Conservation (phyloP, 2,888 invertebrate species). For the Dolomedes plantarius region DNA sequence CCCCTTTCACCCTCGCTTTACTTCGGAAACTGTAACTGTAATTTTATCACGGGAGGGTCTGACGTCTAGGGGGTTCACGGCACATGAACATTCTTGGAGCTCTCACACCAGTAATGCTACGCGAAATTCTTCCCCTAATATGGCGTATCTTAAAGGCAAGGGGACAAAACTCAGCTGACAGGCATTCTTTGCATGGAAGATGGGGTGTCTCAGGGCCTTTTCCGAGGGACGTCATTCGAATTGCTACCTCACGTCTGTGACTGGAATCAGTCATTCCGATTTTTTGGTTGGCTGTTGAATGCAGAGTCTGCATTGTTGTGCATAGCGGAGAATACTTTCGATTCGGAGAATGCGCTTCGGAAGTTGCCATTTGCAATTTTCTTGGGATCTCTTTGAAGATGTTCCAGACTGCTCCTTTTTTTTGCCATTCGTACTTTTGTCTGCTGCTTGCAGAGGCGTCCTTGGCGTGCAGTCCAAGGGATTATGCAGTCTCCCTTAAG, state of each 20-base stretch:
- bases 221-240: background rate
- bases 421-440: no score
- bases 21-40: no score
- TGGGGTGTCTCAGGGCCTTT: background rate
- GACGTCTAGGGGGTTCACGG: conserved; percentile 29
- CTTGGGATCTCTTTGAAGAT: no score
- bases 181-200: background rate
- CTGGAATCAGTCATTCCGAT: background rate
- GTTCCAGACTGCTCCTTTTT: no score
- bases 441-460: no score
- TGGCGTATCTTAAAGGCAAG: conserved; percentile 25
- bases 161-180: background rate
- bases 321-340: background rate
- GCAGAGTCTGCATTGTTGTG: background rate
- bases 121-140: conserved; percentile 57
- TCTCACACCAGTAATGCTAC: conserved; percentile 59
- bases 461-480: no score
- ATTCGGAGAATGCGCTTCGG: no score
- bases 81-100: conserved; percentile 30
- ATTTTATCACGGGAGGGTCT: no score
- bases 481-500: no score
- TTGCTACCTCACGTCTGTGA: background rate
- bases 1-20: no score
- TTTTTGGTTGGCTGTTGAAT: background rate
- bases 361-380: no score